Evolutionary conservation across 53 echinoderm and acorn worm genomes (phyloP).

Genomic region (Apostichopus leukothele): DNA sequence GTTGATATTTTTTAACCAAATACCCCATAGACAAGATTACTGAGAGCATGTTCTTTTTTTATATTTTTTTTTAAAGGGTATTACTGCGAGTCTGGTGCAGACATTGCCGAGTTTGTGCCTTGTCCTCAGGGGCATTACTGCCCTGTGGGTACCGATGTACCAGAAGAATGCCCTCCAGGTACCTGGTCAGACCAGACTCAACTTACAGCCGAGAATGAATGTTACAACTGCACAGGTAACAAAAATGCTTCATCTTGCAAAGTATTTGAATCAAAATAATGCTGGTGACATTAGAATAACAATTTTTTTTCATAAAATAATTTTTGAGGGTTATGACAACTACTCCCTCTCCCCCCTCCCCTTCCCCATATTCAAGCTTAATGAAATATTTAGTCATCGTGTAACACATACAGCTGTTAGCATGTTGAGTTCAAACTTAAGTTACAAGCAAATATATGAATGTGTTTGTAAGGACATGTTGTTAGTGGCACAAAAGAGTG

Average conservation of each 20-base stretch:
- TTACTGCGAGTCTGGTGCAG: conserved; percentile 85
- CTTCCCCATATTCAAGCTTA: too few species aligned
- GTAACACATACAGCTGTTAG: too few species aligned
- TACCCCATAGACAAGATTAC: not conserved
- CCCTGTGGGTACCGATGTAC: conserved; percentile 75
- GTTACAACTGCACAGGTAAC: conserved; percentile 91
- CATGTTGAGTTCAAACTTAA: too few species aligned
- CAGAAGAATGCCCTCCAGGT: conserved; percentile 83
- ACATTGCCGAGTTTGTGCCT: conserved; percentile 67
- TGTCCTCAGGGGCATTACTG: conserved; percentile 81
- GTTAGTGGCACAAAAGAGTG: too few species aligned
- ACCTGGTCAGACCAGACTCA: conserved; percentile 76
- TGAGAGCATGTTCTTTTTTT: not conserved
- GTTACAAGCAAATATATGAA: too few species aligned
- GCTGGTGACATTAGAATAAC: too few species aligned
- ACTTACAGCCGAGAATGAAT: conserved; percentile 73
- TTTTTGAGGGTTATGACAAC: too few species aligned
- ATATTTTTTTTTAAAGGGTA: conserved; percentile 62
- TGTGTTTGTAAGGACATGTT: too few species aligned
- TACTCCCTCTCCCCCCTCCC: too few species aligned
- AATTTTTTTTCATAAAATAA: too few species aligned
- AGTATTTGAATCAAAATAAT: too few species aligned
- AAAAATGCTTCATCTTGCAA: not conserved
- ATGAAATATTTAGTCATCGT: too few species aligned
- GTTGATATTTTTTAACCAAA: not conserved